These are phyloP conservation scores for Orchestia grillus DNA, from an alignment of 1,140 invertebrate species.

Conservation along the genomic window DNA sequence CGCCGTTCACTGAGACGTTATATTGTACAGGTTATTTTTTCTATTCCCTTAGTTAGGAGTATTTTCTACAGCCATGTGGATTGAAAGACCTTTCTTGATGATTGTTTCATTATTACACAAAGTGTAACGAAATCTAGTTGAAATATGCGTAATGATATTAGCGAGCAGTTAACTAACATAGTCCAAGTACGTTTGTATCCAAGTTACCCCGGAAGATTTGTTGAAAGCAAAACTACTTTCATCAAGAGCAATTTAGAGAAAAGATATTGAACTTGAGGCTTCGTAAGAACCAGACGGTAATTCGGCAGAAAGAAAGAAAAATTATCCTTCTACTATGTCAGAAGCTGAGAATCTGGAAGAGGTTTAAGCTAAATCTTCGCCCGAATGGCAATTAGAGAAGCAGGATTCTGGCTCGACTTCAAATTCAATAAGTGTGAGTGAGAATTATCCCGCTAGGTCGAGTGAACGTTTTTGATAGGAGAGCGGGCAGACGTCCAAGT, in stretches of 20 bases:
- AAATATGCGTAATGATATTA: background rate
- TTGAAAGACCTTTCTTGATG: too few species aligned
- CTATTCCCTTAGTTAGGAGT: too few species aligned
- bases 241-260: background rate
- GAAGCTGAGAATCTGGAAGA: background rate
- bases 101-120: too few species aligned
- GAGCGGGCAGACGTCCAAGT: background rate
- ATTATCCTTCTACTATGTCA: background rate
- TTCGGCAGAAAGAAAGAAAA: background rate
- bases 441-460: background rate
- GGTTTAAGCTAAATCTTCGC: background rate
- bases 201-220: background rate
- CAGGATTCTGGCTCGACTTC: background rate
- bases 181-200: background rate
- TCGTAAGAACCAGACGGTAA: background rate
- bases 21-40: too few species aligned
- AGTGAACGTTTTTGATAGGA: background rate
- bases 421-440: slow-evolving; percentile 9
- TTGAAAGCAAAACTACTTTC: background rate
- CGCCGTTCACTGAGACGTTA: too few species aligned
- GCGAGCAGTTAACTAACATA: background rate
- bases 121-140: background rate
- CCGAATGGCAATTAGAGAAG: background rate
- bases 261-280: background rate
- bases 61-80: too few species aligned